Evolutionary conservation across 2,797 vertebrate species (phyloP), one percentile per base, ranked within the genome.

Genomic region (Premnoplex brunnescens): DNA sequence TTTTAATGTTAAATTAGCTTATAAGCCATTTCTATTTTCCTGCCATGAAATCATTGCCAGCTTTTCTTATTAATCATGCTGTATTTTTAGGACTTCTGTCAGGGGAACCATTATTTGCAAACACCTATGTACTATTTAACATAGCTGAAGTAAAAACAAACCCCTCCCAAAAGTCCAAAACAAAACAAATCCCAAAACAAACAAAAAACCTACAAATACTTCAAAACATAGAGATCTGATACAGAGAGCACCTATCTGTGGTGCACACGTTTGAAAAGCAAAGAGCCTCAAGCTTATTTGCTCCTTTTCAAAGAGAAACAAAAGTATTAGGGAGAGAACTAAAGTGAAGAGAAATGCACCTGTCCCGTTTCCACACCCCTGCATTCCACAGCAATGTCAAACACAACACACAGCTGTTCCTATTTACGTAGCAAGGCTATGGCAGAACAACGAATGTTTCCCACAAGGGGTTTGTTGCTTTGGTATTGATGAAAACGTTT

Each of bases 401-500:
- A 28, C 2, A 36, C 18, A 37, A 5, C 20, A 17, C 1, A 26
- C 66, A 55, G 26, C 32, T 46, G 10, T 19, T 60, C 44, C n/a
- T 14, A 62, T 94, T 92, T 91, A 79, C 84, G 83, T 44, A 79
- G 56, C 16, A 22, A 89, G 46, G 2, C 2, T 24, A 49, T 6
- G 76, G 66, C 51, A 90, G 49, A 52, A 82, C 55, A 78, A 88
- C 74, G 91, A 89, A 90, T 54, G 41, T 30, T 64, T 83, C 46
- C 55, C 27, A 28, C 89, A 92, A 97, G 93, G 44, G 59, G 32
- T 64, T 49, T 93, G 90, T n/a, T 94, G 72, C 92, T 91, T 67
- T 88, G 69, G 63, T 92, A 43, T 74, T 79, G 92, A 94, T 92
- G 67, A 90, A 93, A 97, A 94, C 60, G 86, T 88, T 88, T 71